Conservation (phyloP, 1,140 invertebrate genomes). For the Trichoplusia ni region DNA sequence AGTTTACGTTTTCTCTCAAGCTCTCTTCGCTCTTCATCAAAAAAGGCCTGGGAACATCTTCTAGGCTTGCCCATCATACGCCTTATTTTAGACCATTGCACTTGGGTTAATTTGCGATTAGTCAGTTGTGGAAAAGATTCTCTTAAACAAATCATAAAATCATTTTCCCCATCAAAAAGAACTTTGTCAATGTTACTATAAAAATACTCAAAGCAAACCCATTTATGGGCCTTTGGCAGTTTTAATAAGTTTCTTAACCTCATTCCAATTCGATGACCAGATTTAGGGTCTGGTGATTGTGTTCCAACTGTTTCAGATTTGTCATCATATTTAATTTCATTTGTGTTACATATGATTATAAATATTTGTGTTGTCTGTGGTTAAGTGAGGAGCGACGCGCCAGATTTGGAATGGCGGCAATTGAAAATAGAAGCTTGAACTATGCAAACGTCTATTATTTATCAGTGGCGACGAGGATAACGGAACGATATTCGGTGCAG, state of each 20-base stretch:
- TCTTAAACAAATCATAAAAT: slow-evolving; percentile 96
- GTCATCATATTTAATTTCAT: slow-evolving; percentile 65
- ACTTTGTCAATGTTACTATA: slow-evolving; percentile 98
- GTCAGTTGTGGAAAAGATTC: slow-evolving; percentile 97
- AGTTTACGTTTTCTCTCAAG: slow-evolving; percentile 95
- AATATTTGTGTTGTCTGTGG: no score
- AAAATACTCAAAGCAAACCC: slow-evolving; percentile 99
- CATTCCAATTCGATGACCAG: slow-evolving; percentile 94
- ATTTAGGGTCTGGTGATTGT: slow-evolving; percentile 86
- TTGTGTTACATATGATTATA: no score
- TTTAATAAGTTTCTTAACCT: slow-evolving; percentile 97
- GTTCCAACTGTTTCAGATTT: slow-evolving; percentile 49
- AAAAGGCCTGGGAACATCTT: slow-evolving; percentile 96
- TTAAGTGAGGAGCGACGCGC: no score
- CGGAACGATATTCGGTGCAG: no score
- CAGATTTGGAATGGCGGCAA: no score
- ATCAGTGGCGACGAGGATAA: no score
- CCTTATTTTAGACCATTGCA: slow-evolving; percentile 98
- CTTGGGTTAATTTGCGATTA: slow-evolving; percentile 91
- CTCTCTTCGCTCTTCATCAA: slow-evolving; percentile 95
- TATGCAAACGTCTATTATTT: no score
- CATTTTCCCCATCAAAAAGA: slow-evolving; percentile 97
- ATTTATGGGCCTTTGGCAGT: slow-evolving; percentile 98
- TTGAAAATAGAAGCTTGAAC: no score
- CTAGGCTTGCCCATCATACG: slow-evolving; percentile 98